Evolutionary conservation across 2,888 invertebrate species (phyloP), one percentile per base, ranked within the genome.

Genomic region (Lutraria lutraria): DNA sequence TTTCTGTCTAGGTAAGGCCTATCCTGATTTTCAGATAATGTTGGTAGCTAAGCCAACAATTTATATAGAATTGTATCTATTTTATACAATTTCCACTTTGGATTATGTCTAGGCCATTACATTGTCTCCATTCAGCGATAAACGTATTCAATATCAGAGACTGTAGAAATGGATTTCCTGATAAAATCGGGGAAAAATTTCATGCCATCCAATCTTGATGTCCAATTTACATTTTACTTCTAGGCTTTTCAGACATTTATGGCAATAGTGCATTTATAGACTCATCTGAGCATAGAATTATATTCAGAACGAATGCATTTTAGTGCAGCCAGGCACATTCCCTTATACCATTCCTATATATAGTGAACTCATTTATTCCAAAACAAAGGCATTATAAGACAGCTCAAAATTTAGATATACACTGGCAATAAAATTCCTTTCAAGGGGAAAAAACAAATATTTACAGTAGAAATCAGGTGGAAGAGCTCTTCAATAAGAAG

Each of bases 161-260:
- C 31, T 31, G 31, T 16, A 76, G 76, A 76, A 76, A 76, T 76
- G 76, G 76, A 76, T 76, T 76, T 76, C 34, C 76, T 31, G 76
- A 76, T 31, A 76, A 12, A 31, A 34, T 31, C 76, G 31, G 76
- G 76, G 15, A 34, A 56, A 31, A 16, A 31, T 31, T 76, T 76
- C 76, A 31, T 76, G 31, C 31, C 15, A 76, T n/a, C 34, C 31
- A 31, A 34, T 76, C 31, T 76, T 76, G 31, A 76, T 34, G 76
- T 31, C 6, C 76, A 76, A 76, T 76, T 76, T 76, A 68, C 63
- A 68, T 68, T 68, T 68, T 25, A 68, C 63, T 68, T n/a, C 25
- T 68, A 68, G n/a, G 63, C 25, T 68, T 68, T 68, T n/a, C 63
- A 68, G 63, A 68, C 63, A 25, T 68, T 68, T 68, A 68, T 68